Percentiles rank a stretch among this genome's conserved stretches.
phyloP scores from a whole-genome alignment of 1,140 invertebrate genomes.

The Lanistes nyassanus region DNA sequence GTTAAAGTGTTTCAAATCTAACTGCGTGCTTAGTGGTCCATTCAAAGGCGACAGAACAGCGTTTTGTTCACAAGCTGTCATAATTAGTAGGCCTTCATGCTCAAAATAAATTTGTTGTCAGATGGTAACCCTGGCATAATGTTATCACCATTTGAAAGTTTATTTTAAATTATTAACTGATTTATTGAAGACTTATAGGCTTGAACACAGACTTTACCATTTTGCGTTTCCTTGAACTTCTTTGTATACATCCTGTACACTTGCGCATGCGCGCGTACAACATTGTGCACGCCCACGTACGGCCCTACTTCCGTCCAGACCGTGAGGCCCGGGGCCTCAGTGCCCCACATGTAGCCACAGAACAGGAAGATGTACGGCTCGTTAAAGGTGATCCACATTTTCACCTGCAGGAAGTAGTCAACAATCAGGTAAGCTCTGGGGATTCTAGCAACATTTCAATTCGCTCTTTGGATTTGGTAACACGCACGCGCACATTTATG shows the following conservation, averaged over 20 bases:
- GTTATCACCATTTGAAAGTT: too few species aligned
- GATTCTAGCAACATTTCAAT: not conserved
- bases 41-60: too few species aligned
- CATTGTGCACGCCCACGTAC: conserved; percentile 48
- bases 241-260: conserved; percentile 51
- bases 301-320: conserved; percentile 33
- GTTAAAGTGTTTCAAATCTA: too few species aligned
- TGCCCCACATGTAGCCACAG: conserved; percentile 51
- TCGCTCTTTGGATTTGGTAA: too few species aligned
- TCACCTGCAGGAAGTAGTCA: conserved; percentile 47
- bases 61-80: too few species aligned
- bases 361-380: conserved; percentile 59
- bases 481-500: too few species aligned
- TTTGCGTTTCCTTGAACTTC: conserved; percentile 38
- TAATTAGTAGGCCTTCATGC: too few species aligned
- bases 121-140: too few species aligned
- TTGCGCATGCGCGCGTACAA: conserved; percentile 58
- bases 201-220: conserved; percentile 29
- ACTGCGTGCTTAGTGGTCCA: too few species aligned
- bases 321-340: conserved; percentile 44
- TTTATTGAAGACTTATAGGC: too few species aligned
- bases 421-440: conserved; percentile 23
- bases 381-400: conserved; percentile 67
- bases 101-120: too few species aligned
- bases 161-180: too few species aligned